Evolutionary conservation across 2,888 invertebrate species (phyloP).

Genomic region (Tachina lurida): DNA sequence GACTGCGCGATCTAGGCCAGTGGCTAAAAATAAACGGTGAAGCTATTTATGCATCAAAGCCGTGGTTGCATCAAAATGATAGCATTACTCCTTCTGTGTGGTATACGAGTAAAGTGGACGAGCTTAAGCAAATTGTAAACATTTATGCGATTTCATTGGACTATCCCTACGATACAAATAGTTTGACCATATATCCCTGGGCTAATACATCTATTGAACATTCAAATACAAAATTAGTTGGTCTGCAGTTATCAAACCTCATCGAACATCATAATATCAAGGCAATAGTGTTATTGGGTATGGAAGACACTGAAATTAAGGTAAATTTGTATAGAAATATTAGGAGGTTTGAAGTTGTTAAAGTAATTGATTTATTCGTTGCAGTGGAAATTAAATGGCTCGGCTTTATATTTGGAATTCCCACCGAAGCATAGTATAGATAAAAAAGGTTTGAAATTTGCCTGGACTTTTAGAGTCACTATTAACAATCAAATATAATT

Average conservation of each 20-base stretch:
- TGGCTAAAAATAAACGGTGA: conserved; percentile 95
- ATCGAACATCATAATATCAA: conserved; percentile 56
- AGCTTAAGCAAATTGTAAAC: conserved; percentile 68
- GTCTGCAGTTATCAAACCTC: conserved; percentile 72
- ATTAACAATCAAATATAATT: conserved; percentile 68
- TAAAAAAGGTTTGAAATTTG: conserved; percentile 78
- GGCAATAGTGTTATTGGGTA: conserved; percentile 84
- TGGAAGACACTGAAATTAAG: conserved; percentile 76
- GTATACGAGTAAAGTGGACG: conserved; percentile 85
- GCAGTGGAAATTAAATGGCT: conserved; percentile 77
- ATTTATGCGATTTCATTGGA: conserved; percentile 88
- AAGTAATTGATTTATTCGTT: conserved; percentile 72
- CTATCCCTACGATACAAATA: conserved; percentile 86
- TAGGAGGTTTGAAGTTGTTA: background rate
- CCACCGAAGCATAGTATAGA: conserved; percentile 81
- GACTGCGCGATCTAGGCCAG: conserved; percentile 89
- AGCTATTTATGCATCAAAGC: conserved; percentile 90
- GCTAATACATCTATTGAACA: conserved; percentile 71
- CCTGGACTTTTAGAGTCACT: conserved; percentile 82
- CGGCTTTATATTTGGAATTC: conserved; percentile 78
- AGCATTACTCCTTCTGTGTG: conserved; percentile 88
- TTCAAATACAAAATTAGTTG: conserved; percentile 73
- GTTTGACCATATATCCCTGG: conserved; percentile 84
- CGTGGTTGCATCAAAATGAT: conserved; percentile 93
- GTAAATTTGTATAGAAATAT: conserved; percentile 66